These are phyloP conservation scores for Coccyzus lansbergi DNA, from an alignment of 2,797 vertebrate species.

Conservation along the genomic window DNA sequence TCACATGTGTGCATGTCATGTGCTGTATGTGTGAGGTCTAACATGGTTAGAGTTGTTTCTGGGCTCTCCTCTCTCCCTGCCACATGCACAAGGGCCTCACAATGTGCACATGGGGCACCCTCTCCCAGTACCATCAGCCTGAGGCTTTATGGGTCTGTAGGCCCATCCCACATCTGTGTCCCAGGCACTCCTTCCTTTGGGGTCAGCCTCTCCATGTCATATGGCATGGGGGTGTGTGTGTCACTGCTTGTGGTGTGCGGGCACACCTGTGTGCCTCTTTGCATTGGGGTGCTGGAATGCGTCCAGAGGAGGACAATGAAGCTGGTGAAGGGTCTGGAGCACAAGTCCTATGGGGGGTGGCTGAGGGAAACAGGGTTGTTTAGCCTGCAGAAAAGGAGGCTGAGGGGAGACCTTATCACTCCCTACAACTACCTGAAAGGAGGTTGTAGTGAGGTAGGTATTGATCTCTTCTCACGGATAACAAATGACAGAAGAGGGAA, in stretches of 20 bases:
- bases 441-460: too few relatives aligned
- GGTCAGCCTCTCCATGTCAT: not conserved
- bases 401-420: too few relatives aligned
- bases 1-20: fast-evolving
- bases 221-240: not conserved
- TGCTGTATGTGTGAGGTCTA: not conserved
- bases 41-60: fast-evolving
- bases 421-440: too few relatives aligned
- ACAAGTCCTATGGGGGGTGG: too few relatives aligned
- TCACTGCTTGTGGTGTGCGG: not conserved
- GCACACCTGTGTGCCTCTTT: not conserved
- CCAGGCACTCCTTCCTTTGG: not conserved
- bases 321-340: too few relatives aligned
- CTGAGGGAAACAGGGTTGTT: too few relatives aligned
- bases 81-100: not conserved
- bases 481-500: too few relatives aligned
- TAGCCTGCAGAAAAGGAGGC: too few relatives aligned
- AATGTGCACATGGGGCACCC: fast-evolving
- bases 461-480: too few relatives aligned
- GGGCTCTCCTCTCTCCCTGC: not conserved
- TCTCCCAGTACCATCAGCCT: not conserved
- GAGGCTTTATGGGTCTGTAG: fast-evolving
- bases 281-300: too few relatives aligned
- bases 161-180: not conserved
- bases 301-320: too few relatives aligned